phyloP scores from a whole-genome alignment of 2,888 invertebrate species.

The Agrochola lychnidis region DNA sequence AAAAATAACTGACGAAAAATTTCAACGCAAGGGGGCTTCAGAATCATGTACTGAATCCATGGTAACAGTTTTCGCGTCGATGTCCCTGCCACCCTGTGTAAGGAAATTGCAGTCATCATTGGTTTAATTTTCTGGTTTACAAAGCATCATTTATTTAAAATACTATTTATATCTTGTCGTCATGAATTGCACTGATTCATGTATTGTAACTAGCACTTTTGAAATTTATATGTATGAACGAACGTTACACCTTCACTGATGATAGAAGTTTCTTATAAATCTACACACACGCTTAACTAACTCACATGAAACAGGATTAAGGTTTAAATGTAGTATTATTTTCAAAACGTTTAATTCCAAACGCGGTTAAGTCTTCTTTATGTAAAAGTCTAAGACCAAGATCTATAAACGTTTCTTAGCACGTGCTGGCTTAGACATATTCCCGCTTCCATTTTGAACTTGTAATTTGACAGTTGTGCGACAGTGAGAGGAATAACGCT shows the following conservation, averaged over 20 bases:
- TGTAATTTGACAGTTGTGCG: neutral
- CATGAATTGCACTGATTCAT: constrained; percentile 13
- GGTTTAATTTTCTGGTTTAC: neutral
- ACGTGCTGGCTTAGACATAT: neutral
- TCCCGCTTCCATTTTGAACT: neutral
- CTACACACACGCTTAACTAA: constrained; percentile 33
- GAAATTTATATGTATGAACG: neutral
- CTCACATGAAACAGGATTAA: constrained; percentile 27
- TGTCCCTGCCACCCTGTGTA: too few species aligned
- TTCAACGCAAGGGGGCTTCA: too few species aligned
- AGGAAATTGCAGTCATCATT: neutral
- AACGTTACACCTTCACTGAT: neutral
- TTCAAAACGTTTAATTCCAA: constrained; percentile 24
- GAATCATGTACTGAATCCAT: too few species aligned
- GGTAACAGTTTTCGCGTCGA: too few species aligned
- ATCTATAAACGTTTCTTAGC: neutral
- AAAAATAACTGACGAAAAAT: too few species aligned
- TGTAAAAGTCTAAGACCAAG: neutral
- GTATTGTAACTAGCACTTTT: neutral
- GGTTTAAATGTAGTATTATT: constrained; percentile 14
- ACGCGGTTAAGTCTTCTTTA: neutral
- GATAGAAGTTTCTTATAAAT: constrained; percentile 2
- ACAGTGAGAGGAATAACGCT: neutral
- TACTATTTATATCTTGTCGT: neutral
- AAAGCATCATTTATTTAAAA: neutral